phyloP scores from a whole-genome alignment of 2,113 vertebrate genomes.

The Chaetodon trifascialis region DNA sequence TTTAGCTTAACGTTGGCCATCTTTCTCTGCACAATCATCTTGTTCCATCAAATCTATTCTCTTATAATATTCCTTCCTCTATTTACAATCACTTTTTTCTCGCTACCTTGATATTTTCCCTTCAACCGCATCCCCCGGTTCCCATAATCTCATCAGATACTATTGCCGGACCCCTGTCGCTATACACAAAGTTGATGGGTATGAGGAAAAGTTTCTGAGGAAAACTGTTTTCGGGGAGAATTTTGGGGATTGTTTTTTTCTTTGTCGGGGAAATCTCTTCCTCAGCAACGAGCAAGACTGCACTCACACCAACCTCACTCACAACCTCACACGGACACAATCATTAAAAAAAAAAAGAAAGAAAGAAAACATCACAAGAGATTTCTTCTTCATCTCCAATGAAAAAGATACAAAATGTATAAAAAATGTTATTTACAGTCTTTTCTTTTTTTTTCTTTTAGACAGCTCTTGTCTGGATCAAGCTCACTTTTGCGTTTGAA shows the following conservation, averaged over 20 bases:
- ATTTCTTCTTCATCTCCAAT: conserved; percentile 92
- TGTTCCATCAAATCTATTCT: conserved; percentile 63
- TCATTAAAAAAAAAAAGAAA: conserved; percentile 85
- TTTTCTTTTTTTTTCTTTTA: conserved; percentile 58
- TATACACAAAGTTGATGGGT: conserved; percentile 61
- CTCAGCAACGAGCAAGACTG: conserved; percentile 62
- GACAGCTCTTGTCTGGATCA: conserved; percentile 20
- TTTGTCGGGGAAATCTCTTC: conserved; percentile 23
- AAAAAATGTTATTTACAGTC: conserved; percentile 90
- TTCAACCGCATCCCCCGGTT: conserved; percentile 49
- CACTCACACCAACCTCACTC: conserved; percentile 72
- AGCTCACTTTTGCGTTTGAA: conserved; percentile 52
- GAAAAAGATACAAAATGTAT: conserved; percentile 99
- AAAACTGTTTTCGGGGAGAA: conserved; percentile 50
- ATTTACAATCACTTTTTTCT: conserved; percentile 76
- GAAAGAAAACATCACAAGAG: conserved; percentile 93
- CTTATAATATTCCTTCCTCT: conserved; percentile 62
- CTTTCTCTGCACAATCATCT: conserved; percentile 76
- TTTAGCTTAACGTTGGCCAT: conserved; percentile 45
- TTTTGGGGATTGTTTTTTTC: conserved; percentile 36
- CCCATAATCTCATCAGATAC: conserved; percentile 68
- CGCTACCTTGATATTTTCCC: conserved; percentile 45
- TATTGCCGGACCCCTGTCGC: conserved; percentile 59
- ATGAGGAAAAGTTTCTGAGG: conserved; percentile 58
- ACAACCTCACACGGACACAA: conserved; percentile 84